phyloP scores from a whole-genome alignment of 1,140 invertebrate genomes.

The honey bee (Apis mellifera) region Amel_HAv3.1 CM009933.2:4848501-4849000 shows the following conservation, averaged over 20 bases:
- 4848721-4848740: not conserved
- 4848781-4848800: not conserved
- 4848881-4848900: not conserved
- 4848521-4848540: constrained; percentile 21
- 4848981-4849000: too few relatives aligned
- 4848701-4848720: not conserved
- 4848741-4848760: not conserved
- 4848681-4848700: not conserved
- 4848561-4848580: constrained; percentile 45
- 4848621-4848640: not conserved
- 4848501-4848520: not conserved
- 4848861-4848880: not conserved
- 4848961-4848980: too few relatives aligned
- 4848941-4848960: too few relatives aligned
- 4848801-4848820: not conserved
- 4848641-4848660: not conserved
- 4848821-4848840: not conserved
- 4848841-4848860: too few relatives aligned
- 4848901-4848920: not conserved
- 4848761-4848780: not conserved
- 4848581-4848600: constrained; percentile 29
- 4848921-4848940: too few relatives aligned
- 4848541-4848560: constrained; percentile 51
- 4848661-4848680: not conserved
- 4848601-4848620: constrained; percentile 35